Evolutionary conservation across 1,140 invertebrate species (phyloP).

Genomic region (Limonius californicus): DNA sequence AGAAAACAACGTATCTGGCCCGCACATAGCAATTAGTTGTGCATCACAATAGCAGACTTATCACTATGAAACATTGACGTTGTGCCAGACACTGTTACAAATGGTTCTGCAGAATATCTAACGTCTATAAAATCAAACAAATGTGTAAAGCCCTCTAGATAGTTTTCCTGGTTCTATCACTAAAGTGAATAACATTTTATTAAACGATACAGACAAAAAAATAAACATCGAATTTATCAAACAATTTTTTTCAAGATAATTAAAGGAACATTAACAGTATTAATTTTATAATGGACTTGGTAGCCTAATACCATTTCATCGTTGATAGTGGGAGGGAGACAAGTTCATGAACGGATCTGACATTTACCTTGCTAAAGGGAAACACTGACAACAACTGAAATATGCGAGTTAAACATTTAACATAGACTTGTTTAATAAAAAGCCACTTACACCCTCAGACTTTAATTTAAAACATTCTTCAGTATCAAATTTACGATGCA

Average conservation of each 20-base stretch:
- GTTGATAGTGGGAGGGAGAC: constrained; percentile 41
- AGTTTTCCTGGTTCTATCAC: not conserved
- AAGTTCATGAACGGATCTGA: constrained; percentile 40
- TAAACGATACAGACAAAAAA: not conserved
- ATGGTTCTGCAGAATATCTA: not conserved
- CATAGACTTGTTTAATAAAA: constrained; percentile 26
- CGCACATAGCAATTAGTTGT: constrained; percentile 1
- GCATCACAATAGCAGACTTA: constrained; percentile 16
- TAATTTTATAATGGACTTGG: constrained; percentile 30
- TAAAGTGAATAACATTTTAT: constrained; percentile 1
- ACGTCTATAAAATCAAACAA: not conserved
- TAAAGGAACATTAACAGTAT: constrained; percentile 26
- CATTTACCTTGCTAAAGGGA: constrained; percentile 35
- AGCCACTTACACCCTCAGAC: constrained; percentile 23
- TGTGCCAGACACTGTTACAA: constrained; percentile 1
- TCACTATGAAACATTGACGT: constrained; percentile 13
- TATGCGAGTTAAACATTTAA: constrained; percentile 16
- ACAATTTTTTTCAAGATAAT: constrained; percentile 15
- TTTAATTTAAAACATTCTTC: constrained; percentile 14
- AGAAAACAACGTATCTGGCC: constrained; percentile 19
- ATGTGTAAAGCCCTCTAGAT: not conserved
- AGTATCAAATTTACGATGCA: constrained; percentile 11
- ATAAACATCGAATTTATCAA: constrained; percentile 2
- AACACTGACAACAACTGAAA: constrained; percentile 25
- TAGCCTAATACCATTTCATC: constrained; percentile 32